Conservation (phyloP, 2,888 invertebrate species). For the Heliconius hortense region DNA sequence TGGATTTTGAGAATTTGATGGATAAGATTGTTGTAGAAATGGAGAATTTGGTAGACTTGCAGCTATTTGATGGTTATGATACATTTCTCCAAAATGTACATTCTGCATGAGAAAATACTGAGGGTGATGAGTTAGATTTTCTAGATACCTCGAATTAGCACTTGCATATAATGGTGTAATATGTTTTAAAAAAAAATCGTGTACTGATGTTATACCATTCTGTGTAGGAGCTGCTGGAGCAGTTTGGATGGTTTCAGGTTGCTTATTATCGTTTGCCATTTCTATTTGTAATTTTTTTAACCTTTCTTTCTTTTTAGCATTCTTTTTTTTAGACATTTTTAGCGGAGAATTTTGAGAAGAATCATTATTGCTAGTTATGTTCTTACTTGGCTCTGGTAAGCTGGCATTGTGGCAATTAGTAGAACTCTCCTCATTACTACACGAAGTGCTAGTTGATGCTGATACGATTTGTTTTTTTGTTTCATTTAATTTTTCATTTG, state of each 20-base stretch:
- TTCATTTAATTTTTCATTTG: slow-evolving; percentile 4
- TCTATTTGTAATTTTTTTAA: slow-evolving; percentile 56
- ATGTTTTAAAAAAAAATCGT: slow-evolving; percentile 60
- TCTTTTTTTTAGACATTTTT: slow-evolving; percentile 54
- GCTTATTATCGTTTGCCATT: slow-evolving; percentile 50
- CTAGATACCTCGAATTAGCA: slow-evolving; percentile 65
- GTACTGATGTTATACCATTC: slow-evolving; percentile 48
- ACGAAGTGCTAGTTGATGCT: neutral
- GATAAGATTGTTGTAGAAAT: slow-evolving; percentile 34
- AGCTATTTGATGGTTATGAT: slow-evolving; percentile 42
- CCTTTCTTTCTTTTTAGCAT: slow-evolving; percentile 61
- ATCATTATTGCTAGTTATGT: slow-evolving; percentile 31
- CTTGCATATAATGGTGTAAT: slow-evolving; percentile 61
- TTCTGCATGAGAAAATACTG: slow-evolving; percentile 61
- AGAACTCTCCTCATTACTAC: neutral
- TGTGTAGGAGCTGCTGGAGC: slow-evolving; percentile 45
- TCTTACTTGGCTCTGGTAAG: slow-evolving; percentile 26
- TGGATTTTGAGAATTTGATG: slow-evolving; percentile 18
- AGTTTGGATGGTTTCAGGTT: slow-evolving; percentile 40
- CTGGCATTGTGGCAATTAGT: slow-evolving; percentile 10
- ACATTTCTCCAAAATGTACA: slow-evolving; percentile 48
- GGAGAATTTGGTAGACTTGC: slow-evolving; percentile 45
- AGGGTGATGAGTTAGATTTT: slow-evolving; percentile 68
- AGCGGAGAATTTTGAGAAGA: slow-evolving; percentile 7
- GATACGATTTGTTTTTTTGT: neutral